These are phyloP conservation scores for Drosophila flavopinicola DNA, from an alignment of 2,888 invertebrate species.

Conservation along the genomic window DNA sequence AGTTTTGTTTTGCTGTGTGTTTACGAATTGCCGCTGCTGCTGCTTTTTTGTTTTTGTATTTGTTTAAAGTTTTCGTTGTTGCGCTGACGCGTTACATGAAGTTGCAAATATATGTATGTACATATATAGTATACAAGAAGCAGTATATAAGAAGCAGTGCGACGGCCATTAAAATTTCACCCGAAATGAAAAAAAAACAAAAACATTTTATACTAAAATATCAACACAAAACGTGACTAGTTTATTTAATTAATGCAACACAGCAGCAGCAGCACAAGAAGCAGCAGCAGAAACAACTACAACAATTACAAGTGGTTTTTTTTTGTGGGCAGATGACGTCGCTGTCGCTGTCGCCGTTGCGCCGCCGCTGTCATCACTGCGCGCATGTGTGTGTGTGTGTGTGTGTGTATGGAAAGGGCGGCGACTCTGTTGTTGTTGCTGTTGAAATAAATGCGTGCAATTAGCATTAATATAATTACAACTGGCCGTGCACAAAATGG, in stretches of 20 bases:
- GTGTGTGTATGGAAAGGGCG: conserved; percentile 38
- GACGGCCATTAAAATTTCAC: conserved; percentile 57
- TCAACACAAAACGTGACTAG: conserved; percentile 67
- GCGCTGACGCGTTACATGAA: too few relatives aligned
- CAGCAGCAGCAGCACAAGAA: conserved; percentile 42
- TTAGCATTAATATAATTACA: conserved; percentile 70
- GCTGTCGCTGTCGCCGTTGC: conserved; percentile 40
- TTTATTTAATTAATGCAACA: conserved; percentile 70
- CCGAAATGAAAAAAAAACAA: conserved; percentile 35
- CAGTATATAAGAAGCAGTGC: conserved; percentile 4
- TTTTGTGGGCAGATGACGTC: conserved; percentile 49
- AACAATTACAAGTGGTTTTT: conserved; percentile 62
- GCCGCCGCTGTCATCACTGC: conserved; percentile 44
- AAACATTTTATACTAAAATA: conserved; percentile 36
- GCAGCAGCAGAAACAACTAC: conserved; percentile 41
- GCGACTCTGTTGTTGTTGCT: conserved; percentile 33
- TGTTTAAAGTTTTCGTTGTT: neutral
- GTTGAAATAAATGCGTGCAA: conserved; percentile 66
- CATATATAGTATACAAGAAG: neutral
- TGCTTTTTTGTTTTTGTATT: conserved; percentile 23
- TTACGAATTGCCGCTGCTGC: conserved; percentile 34
- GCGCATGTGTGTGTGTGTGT: conserved; percentile 20
- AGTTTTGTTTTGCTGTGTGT: conserved; percentile 40
- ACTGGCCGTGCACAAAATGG: conserved; percentile 45
- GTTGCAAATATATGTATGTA: conserved; percentile 1